These are phyloP conservation scores for Sicus ferrugineus DNA, from an alignment of 2,888 invertebrate genomes.

Conservation along the genomic window DNA sequence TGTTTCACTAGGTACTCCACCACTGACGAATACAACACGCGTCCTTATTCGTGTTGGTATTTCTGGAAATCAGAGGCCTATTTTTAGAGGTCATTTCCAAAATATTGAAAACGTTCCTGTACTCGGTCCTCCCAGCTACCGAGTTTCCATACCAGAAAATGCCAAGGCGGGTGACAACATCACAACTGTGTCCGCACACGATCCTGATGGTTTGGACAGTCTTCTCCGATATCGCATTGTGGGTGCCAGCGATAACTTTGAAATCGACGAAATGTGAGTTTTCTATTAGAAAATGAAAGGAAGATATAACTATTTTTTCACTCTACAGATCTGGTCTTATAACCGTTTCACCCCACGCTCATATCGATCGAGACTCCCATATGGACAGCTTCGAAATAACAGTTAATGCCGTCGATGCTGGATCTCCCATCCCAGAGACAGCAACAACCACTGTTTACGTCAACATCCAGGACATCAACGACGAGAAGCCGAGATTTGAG, in stretches of 20 bases:
- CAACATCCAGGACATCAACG: conserved; percentile 78
- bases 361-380: conserved; percentile 74
- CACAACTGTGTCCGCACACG: conserved; percentile 75
- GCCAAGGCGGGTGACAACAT: conserved; percentile 75
- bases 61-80: conserved; percentile 80
- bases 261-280: conserved; percentile 73
- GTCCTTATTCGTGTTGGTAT: conserved; percentile 79
- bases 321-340: conserved; percentile 71
- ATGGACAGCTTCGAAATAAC: conserved; percentile 75
- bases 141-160: conserved; percentile 76
- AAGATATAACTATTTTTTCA: no score
- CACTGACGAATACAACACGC: conserved; percentile 72
- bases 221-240: conserved; percentile 75
- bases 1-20: conserved; percentile 67
- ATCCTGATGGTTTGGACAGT: conserved; percentile 80
- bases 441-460: conserved; percentile 79
- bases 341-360: conserved; percentile 76
- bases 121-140: conserved; percentile 75
- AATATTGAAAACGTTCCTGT: conserved; percentile 67
- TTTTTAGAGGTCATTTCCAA: conserved; percentile 78
- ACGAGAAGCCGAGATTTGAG: conserved; percentile 81
- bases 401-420: conserved; percentile 79
- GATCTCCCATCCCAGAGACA: conserved; percentile 77
- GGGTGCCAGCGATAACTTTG: conserved; percentile 80
- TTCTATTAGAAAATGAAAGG: no score